phyloP scores from a whole-genome alignment of 2,113 vertebrate genomes.

The Papio anubis region DNA sequence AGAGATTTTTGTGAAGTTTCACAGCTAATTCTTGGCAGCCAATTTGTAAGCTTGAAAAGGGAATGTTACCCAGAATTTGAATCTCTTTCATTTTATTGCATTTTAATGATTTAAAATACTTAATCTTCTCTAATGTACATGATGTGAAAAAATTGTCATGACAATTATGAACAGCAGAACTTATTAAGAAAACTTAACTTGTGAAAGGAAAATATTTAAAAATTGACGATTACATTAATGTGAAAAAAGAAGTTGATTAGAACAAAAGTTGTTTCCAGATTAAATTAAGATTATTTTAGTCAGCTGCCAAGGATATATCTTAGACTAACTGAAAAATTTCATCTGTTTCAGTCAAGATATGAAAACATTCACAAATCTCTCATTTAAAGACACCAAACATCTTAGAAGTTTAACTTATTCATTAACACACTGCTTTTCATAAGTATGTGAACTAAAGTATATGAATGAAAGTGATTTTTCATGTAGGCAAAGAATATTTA shows the following conservation, averaged over 20 bases:
- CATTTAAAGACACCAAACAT: background rate
- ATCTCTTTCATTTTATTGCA: conserved; percentile 30
- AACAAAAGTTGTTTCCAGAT: conserved; percentile 39
- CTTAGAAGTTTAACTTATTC: conserved; percentile 42
- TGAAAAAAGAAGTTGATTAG: background rate
- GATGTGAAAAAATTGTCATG: background rate
- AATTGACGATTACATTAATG: background rate
- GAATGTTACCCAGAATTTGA: conserved; percentile 24
- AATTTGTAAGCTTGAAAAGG: conserved; percentile 31
- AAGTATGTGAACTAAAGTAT: background rate
- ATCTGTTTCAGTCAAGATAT: background rate
- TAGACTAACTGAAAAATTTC: background rate
- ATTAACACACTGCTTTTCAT: background rate
- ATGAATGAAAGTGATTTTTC: conserved; percentile 30
- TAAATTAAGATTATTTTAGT: background rate
- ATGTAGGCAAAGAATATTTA: background rate
- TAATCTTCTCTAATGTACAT: conserved; percentile 18
- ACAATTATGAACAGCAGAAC: background rate
- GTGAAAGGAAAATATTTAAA: background rate
- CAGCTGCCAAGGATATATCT: background rate
- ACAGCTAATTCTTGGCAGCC: conserved; percentile 46
- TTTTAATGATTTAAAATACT: conserved; percentile 55
- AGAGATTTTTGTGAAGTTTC: background rate
- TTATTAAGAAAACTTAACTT: conserved; percentile 15
- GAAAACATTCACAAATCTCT: conserved; percentile 25